Conservation (phyloP, 1,140 invertebrate genomes). For the Eriocheir sinensis region DNA sequence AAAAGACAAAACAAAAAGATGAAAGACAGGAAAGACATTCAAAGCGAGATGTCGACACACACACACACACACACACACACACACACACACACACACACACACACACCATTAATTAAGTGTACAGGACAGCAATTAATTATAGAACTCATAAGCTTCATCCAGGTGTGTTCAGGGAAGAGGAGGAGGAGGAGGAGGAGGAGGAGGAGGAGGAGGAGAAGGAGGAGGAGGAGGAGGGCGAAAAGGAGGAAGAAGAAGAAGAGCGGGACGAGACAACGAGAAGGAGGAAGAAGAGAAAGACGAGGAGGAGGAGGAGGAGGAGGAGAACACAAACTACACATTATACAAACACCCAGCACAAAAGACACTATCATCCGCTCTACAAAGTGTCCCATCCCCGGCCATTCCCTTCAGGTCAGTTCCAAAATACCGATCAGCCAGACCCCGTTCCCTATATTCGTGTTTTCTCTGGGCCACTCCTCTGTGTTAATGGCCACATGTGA, state of each 20-base stretch:
- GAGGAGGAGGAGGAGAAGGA: neutral
- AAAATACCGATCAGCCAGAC: too few species aligned
- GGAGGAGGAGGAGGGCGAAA: neutral
- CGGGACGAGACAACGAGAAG: neutral
- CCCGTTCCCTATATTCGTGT: too few species aligned
- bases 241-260: neutral
- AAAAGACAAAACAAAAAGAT: neutral
- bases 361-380: too few species aligned
- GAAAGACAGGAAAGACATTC: neutral
- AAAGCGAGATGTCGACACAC: neutral
- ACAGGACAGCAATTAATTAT: too few species aligned
- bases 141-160: too few species aligned
- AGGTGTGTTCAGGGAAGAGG: too few species aligned
- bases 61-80: constrained; percentile 39
- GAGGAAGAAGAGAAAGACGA: too few species aligned
- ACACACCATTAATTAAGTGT: neutral
- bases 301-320: neutral
- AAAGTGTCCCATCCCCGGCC: too few species aligned
- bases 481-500: too few species aligned
- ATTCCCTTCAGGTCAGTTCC: too few species aligned
- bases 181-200: neutral
- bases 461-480: too few species aligned
- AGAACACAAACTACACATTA: neutral
- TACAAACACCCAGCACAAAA: too few species aligned
- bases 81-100: constrained; percentile 51